A percentile compares a stretch with the other conserved stretches of the same genome.
Evolutionary conservation across 2,888 invertebrate species (phyloP).

Genomic region (Psylliodes chrysocephalus): DNA sequence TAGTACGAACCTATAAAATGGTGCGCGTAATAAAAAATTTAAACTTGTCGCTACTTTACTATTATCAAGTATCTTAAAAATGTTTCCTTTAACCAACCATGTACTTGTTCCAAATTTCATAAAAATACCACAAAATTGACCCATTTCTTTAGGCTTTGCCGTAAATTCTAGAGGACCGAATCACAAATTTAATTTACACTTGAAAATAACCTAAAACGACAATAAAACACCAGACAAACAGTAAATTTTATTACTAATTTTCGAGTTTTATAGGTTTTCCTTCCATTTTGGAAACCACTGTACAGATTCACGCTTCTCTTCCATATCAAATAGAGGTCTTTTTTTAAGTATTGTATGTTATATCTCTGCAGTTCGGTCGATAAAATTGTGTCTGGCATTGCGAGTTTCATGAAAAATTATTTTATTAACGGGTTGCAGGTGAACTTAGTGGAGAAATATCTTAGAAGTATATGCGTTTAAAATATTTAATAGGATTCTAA

Average conservation of each 20-base stretch:
- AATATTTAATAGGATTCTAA: no score
- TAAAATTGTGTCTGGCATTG: conserved; percentile 1
- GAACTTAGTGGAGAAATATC: background rate
- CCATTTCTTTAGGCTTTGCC: no score
- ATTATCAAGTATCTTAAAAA: no score
- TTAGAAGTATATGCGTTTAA: no score
- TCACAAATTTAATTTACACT: background rate
- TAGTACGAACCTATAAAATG: no score
- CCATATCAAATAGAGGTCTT: background rate
- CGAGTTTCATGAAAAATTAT: conserved; percentile 11
- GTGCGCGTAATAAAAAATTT: no score
- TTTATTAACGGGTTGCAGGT: conserved; percentile 10
- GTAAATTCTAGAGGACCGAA: no score
- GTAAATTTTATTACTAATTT: background rate
- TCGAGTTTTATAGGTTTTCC: background rate
- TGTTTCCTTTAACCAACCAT: no score
- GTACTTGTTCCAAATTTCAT: no score
- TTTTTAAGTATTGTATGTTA: background rate
- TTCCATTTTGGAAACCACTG: background rate
- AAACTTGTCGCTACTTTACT: no score
- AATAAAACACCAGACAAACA: background rate
- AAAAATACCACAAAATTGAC: no score
- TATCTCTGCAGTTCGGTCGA: conserved; percentile 14
- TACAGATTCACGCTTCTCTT: background rate
- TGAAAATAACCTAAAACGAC: background rate